phyloP scores from a whole-genome alignment of 2,888 invertebrate species.

The Pollenia griseotomentosa region DNA sequence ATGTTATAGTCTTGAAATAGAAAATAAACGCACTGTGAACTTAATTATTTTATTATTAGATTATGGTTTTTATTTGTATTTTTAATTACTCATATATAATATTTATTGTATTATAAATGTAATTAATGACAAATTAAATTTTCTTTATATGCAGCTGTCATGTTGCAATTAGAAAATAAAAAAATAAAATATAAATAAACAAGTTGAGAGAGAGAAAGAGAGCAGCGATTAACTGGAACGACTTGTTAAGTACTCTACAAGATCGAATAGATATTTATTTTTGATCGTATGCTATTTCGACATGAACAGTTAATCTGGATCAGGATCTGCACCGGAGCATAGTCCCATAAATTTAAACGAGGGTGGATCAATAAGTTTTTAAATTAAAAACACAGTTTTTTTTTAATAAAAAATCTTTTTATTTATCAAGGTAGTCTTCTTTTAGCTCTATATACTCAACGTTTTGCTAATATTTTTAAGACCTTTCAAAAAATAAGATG shows the following conservation, averaged over 20 bases:
- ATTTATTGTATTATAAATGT: conserved; percentile 66
- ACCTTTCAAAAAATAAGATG: too few relatives aligned
- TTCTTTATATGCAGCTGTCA: conserved; percentile 72
- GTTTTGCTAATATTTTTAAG: too few relatives aligned
- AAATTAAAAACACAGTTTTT: too few relatives aligned
- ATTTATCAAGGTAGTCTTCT: too few relatives aligned
- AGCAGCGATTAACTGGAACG: conserved; percentile 11
- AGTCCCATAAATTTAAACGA: too few relatives aligned
- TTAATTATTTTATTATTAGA: conserved; percentile 44
- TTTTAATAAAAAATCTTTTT: too few relatives aligned
- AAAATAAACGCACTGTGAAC: conserved; percentile 33
- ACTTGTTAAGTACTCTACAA: conserved; percentile 11
- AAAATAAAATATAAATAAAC: conserved; percentile 30
- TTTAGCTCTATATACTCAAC: not conserved
- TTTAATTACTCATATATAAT: conserved; percentile 50
- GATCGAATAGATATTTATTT: too few relatives aligned
- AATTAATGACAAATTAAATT: conserved; percentile 72
- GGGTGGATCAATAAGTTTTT: too few relatives aligned
- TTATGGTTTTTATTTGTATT: conserved; percentile 53
- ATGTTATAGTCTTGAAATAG: not conserved
- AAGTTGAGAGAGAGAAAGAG: conserved; percentile 45
- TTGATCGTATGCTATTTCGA: too few relatives aligned
- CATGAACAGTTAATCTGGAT: too few relatives aligned
- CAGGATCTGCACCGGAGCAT: too few relatives aligned
- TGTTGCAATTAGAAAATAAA: conserved; percentile 66